These are phyloP conservation scores for Hippoglossus hippoglossus DNA, from an alignment of 2,797 vertebrate species.

Conservation along the genomic window DNA sequence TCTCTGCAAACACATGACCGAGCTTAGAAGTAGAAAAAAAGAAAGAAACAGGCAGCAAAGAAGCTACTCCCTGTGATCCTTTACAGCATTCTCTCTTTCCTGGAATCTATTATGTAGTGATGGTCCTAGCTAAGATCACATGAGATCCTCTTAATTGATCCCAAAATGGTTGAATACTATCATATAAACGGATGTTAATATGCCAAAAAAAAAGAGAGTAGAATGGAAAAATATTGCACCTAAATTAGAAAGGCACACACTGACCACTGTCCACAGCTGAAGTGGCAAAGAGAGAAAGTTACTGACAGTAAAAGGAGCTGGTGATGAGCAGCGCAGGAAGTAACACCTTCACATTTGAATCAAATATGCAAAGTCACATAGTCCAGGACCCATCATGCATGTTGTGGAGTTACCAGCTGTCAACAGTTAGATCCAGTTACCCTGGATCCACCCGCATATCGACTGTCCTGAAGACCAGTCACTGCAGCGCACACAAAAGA, in stretches of 20 bases:
- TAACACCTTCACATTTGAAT: not conserved
- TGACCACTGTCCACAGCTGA: too few relatives aligned
- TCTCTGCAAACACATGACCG: constrained; percentile 17
- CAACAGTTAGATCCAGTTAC: constrained; percentile 45
- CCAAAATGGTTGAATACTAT: not conserved
- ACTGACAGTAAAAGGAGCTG: not conserved
- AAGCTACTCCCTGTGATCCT: constrained; percentile 5
- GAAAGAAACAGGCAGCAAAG: constrained; percentile 31
- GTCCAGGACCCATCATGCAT: not conserved
- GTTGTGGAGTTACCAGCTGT: constrained; percentile 32
- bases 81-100: not conserved
- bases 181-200: too few relatives aligned
- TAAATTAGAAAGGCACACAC: too few relatives aligned
- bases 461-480: not conserved
- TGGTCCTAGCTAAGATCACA: constrained; percentile 5
- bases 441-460: constrained; percentile 3
- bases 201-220: too few relatives aligned
- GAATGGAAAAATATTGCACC: too few relatives aligned
- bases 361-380: constrained; percentile 6
- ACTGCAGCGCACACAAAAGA: constrained; percentile 15
- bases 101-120: not conserved
- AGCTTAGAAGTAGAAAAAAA: not conserved
- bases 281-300: not conserved
- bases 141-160: constrained; percentile 2
- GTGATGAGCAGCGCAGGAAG: not conserved